Evolutionary conservation across 2,113 vertebrate species (phyloP), one percentile per base, ranked within the genome.

Genomic region (Spilogale gracilis): DNA sequence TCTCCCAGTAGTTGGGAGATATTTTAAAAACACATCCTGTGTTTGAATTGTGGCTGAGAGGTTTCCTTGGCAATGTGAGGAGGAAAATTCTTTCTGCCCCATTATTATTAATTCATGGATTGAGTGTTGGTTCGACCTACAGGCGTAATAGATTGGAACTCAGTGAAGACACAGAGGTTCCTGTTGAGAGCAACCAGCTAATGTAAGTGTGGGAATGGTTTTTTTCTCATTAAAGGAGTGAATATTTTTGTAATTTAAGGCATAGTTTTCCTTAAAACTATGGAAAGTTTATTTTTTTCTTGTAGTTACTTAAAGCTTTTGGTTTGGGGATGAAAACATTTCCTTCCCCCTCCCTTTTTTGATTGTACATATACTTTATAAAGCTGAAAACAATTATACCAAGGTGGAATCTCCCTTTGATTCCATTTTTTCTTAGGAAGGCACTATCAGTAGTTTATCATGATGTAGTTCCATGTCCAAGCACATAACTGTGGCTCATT

Each of bases 61-160:
- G 96, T 99, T 98, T 99, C 98, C 99, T 98, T 99, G 98, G 99
- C 98, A 99, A 98, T 99, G 99, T 98, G 99, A 99, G 98, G 99
- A 99, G 99, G 99, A 99, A 99, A 99, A 98, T 97, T 99, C 98
- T 99, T 98, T 99, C 99, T 99, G 98, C 98, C 99, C 98, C 99
- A 99, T 99, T 99, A 98, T 99, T 98, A 99, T 99, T 99, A 99
- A 99, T 99, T 99, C 99, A 99, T 92, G 99, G 99, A 99, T 99
- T 99, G 99, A 99, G 99, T 99, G 98, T 99, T 99, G 99, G 99
- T 99, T 99, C 99, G 99, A 99, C 99, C 99, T 98, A 99, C 99
- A 99, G 99, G 99, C 99, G 98, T 99, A 98, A 98, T 99, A 98
- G 96, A 98, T 98, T 99, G 99, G 99, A 99, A 99, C 98, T 98